Percentiles rank a stretch among this genome's conserved stretches.
phyloP scores from a whole-genome alignment of 2,113 vertebrate genomes.

The Siniperca chuatsi region DNA sequence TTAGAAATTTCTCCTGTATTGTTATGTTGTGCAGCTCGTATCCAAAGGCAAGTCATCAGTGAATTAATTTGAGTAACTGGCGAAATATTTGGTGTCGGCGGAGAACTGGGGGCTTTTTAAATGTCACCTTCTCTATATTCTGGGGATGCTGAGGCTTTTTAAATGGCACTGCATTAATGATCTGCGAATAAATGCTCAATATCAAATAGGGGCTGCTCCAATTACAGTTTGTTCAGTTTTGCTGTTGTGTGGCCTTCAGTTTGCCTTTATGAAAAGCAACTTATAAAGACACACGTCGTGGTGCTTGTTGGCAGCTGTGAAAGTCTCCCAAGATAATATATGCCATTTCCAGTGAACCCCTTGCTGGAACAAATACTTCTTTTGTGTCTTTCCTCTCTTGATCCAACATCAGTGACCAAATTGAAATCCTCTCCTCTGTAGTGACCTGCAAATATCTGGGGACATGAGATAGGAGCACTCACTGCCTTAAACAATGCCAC shows the following conservation, averaged over 20 bases:
- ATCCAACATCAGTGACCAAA: slow-evolving; percentile 78
- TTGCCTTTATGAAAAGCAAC: slow-evolving; percentile 52
- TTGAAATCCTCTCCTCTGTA: slow-evolving; percentile 80
- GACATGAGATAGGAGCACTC: slow-evolving; percentile 76
- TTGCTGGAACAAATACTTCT: slow-evolving; percentile 70
- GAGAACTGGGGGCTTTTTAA: slow-evolving; percentile 76
- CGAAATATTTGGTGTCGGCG: slow-evolving; percentile 72
- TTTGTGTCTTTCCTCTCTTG: slow-evolving; percentile 64
- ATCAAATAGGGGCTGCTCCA: slow-evolving; percentile 73
- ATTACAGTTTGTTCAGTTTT: slow-evolving; percentile 70
- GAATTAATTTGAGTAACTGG: slow-evolving; percentile 79
- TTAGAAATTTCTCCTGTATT: slow-evolving; percentile 38
- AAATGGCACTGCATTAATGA: slow-evolving; percentile 85
- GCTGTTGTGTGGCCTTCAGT: slow-evolving; percentile 64
- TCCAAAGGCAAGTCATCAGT: slow-evolving; percentile 77
- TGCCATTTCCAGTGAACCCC: slow-evolving; percentile 69
- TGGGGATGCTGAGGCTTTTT: slow-evolving; percentile 72
- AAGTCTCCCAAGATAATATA: slow-evolving; percentile 58
- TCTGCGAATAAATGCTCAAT: slow-evolving; percentile 78
- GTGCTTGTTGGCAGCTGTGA: slow-evolving; percentile 16
- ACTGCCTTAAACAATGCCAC: slow-evolving; percentile 75
- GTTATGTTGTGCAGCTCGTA: slow-evolving; percentile 56
- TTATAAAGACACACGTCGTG: not conserved
- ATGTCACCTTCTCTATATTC: slow-evolving; percentile 84
- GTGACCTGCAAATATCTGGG: slow-evolving; percentile 83